Evolutionary conservation across 2,888 invertebrate species (phyloP).

Genomic region (Bugula neritina): DNA sequence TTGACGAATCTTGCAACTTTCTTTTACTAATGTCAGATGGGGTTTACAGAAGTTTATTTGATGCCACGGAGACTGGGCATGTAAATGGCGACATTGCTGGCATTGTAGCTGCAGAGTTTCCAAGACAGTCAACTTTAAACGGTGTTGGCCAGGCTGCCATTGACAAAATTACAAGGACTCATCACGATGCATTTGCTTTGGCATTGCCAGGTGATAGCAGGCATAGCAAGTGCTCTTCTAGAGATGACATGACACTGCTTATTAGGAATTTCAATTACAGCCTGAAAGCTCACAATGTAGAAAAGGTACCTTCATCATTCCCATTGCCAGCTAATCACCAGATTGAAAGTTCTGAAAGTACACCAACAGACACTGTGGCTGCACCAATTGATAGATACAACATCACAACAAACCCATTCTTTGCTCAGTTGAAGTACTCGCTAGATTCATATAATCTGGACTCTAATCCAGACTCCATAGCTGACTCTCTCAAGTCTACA

Average conservation of each 20-base stretch:
- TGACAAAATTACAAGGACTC: slow-evolving; percentile 74
- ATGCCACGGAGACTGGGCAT: slow-evolving; percentile 69
- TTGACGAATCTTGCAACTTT: slow-evolving; percentile 75
- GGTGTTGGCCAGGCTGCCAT: slow-evolving; percentile 80
- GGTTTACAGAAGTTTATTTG: slow-evolving; percentile 74
- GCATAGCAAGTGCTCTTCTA: slow-evolving; percentile 55
- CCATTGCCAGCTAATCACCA: background rate
- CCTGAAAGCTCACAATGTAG: slow-evolving; percentile 58
- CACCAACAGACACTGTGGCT: background rate
- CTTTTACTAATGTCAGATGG: slow-evolving; percentile 79
- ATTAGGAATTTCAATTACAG: slow-evolving; percentile 80
- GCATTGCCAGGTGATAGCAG: slow-evolving; percentile 34
- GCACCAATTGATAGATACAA: background rate
- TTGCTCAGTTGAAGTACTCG: background rate
- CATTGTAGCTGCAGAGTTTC: slow-evolving; percentile 58
- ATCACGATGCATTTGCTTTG: slow-evolving; percentile 69
- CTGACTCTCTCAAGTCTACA: background rate
- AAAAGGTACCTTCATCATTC: background rate
- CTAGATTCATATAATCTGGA: background rate
- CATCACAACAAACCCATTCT: background rate
- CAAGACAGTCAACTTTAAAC: slow-evolving; percentile 70
- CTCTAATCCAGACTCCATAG: slow-evolving; percentile 10
- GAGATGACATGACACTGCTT: slow-evolving; percentile 78
- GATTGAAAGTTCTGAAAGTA: background rate
- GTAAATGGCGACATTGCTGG: slow-evolving; percentile 56